A percentile compares a stretch with the other conserved stretches of the same genome.
These are phyloP conservation scores for Palythoa heliodiscus DNA, from an alignment of 92 coral and sea anemone genomes.

Conservation along the genomic window DNA sequence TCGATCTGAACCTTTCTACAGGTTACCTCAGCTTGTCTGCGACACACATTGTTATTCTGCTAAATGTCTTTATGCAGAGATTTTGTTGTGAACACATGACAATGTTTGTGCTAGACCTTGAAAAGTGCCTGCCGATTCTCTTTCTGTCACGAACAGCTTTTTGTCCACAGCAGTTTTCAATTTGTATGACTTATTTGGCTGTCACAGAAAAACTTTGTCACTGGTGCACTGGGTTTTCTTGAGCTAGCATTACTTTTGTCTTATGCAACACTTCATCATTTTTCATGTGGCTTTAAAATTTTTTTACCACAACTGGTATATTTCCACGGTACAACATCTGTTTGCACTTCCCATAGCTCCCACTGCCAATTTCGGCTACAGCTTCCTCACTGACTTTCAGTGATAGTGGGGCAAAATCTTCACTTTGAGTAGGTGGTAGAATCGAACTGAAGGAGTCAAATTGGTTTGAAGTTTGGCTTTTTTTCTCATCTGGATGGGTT, in stretches of 20 bases:
- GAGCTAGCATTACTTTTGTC: not conserved
- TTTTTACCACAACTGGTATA: not conserved
- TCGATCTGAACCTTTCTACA: not conserved
- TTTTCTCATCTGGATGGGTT: not conserved
- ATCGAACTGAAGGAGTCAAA: not conserved
- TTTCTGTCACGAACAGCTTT: not conserved
- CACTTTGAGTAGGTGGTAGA: not conserved
- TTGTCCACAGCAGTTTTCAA: not conserved
- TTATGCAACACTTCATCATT: not conserved
- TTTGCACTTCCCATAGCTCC: conserved; percentile 13
- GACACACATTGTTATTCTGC: not conserved
- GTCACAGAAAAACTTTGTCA: not conserved
- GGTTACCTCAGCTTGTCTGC: not conserved
- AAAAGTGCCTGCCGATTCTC: not conserved
- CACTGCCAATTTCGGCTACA: not conserved
- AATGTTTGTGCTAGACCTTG: not conserved
- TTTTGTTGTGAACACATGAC: too few relatives aligned
- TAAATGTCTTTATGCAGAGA: not conserved
- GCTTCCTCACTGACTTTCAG: not conserved
- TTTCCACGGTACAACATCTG: not conserved
- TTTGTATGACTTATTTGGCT: not conserved
- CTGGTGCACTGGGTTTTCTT: not conserved
- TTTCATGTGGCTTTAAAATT: not conserved
- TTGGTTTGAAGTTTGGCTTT: not conserved
- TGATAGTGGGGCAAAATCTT: not conserved